Evolutionary conservation across 2,797 vertebrate species (phyloP).

Genomic region (Acanthurus lineatus): DNA sequence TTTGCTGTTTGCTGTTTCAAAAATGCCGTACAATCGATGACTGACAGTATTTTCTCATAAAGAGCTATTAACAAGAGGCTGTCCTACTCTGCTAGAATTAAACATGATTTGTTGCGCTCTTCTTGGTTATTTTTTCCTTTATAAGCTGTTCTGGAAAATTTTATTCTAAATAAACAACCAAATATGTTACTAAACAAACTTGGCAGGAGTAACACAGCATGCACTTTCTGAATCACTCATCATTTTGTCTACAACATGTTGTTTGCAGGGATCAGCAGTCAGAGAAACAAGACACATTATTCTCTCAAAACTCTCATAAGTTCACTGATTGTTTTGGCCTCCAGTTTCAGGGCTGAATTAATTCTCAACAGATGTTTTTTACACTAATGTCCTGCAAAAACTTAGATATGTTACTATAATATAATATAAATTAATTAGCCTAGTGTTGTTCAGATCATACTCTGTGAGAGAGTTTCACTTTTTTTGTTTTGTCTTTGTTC

Average conservation of each 20-base stretch:
- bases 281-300: constrained; percentile 10
- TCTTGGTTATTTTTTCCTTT: constrained; percentile 3
- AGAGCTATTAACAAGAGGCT: constrained; percentile 22
- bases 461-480: no score
- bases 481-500: no score
- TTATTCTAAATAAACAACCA: constrained; percentile 15
- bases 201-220: not conserved
- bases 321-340: constrained; percentile 16
- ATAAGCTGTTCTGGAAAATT: constrained; percentile 28
- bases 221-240: constrained; percentile 1
- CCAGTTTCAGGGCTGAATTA: constrained; percentile 3
- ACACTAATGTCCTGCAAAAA: not conserved
- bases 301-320: constrained; percentile 5
- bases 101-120: not conserved
- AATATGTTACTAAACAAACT: constrained; percentile 22
- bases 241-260: not conserved
- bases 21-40: constrained; percentile 16
- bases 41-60: constrained; percentile 28
- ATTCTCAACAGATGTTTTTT: not conserved
- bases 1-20: constrained; percentile 26
- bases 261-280: constrained; percentile 1
- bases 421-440: not conserved
- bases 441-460: no score
- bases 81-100: constrained; percentile 20
- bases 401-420: not conserved